phyloP scores from a whole-genome alignment of 2,888 invertebrate species.

The Lasioglossum lativentre region DNA sequence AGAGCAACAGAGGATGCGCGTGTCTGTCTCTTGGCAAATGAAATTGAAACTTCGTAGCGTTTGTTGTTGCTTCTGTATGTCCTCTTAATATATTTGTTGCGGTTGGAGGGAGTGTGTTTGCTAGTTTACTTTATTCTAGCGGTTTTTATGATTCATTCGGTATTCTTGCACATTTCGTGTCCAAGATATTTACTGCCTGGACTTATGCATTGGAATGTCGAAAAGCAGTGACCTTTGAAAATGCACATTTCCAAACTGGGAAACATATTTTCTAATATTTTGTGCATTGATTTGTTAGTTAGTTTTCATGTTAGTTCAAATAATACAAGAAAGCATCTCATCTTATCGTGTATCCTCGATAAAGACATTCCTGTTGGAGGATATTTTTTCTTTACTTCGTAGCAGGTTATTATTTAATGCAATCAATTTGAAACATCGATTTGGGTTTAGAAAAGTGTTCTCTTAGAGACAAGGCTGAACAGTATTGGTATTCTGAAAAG shows the following conservation, averaged over 20 bases:
- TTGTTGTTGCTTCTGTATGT: not conserved
- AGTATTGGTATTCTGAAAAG: not conserved
- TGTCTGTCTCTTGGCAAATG: constrained; percentile 1
- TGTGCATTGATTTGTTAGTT: too few species aligned
- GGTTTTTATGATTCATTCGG: not conserved
- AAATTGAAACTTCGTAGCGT: not conserved
- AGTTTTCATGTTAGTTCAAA: too few species aligned
- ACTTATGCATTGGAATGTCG: not conserved
- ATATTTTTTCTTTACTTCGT: too few species aligned
- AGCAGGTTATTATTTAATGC: too few species aligned
- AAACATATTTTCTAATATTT: too few species aligned
- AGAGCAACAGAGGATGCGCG: not conserved
- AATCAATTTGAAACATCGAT: not conserved
- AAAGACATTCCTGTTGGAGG: too few species aligned
- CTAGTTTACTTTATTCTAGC: not conserved
- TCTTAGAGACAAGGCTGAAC: not conserved
- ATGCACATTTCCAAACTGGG: not conserved
- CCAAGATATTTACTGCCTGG: not conserved
- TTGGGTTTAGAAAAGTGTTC: not conserved
- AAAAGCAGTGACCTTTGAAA: not conserved
- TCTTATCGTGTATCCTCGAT: too few species aligned
- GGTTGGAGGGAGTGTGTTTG: not conserved
- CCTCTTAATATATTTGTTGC: not conserved
- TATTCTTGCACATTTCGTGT: not conserved
- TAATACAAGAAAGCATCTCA: too few species aligned